Evolutionary conservation across 1,140 invertebrate genomes (phyloP), one percentile per base, ranked within the genome.

Genomic region (Ptiloglossa arizonensis): DNA sequence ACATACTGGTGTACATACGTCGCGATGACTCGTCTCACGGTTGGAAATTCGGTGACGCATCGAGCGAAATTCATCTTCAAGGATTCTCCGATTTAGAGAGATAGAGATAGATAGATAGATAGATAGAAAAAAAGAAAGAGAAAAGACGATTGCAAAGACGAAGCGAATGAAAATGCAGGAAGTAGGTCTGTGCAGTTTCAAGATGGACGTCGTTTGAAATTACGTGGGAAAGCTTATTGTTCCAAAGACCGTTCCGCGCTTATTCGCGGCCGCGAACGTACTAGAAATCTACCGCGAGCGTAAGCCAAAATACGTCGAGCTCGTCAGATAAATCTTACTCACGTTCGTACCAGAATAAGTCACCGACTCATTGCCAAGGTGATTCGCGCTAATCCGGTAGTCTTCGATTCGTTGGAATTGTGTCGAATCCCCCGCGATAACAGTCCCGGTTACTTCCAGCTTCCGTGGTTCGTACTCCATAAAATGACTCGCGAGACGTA

Each of bases 331-430:
- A 85, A 85, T 85, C 69, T 78, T 77, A 32, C 71, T 64, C 74
- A 48, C 76, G 73, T 83, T 73, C 83, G 81, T 74, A 85, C 87
- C 82, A 88, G 86, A 87, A 89, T 89, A 88, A 89, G 78, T 83
- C 60, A 60, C 52, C 70, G 80, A 87, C 79, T 87, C 87, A 89
- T 80, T 89, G 88, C 87, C 88, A 89, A 89, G 88, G 87, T 86
- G 79, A 88, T 88, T 76, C 79, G 81, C 56, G 67, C 64, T 70
- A 79, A 81, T 35, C 60, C 29, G 19, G 13, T 54, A 44, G 1
- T 19, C 15, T 79, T 79, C n/a, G 50, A 69, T 66, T 17, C 52
- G 38, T 68, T 44, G 46, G n/a, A n/a, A n/a, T n/a, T 19, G 19
- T 78, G 41, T 60, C 44, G 17, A 60, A 64, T 38, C 24, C 32